Percentiles rank a stretch among this genome's conserved stretches.
Conservation (phyloP, 2,113 vertebrate species). For the Phrynocephalus versicolor region DNA sequence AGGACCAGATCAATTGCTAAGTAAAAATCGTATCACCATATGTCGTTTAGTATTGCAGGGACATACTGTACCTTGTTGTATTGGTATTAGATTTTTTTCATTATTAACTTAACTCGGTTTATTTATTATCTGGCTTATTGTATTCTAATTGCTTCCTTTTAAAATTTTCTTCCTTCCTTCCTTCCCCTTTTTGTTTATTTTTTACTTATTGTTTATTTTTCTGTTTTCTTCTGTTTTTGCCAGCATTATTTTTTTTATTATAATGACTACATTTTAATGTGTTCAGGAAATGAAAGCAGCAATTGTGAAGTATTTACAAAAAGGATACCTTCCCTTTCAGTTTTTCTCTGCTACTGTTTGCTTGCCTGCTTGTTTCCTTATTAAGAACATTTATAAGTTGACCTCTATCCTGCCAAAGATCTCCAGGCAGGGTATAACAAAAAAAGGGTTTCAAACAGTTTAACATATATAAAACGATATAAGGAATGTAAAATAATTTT, state of each 20-base stretch:
- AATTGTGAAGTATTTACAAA: constrained; percentile 41
- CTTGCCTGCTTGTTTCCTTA: background rate
- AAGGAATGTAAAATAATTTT: no score
- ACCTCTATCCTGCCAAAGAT: no score
- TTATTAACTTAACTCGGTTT: constrained; percentile 28
- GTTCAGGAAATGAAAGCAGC: constrained; percentile 46
- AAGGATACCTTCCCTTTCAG: constrained; percentile 35
- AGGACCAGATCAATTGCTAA: background rate
- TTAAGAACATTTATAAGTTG: no score
- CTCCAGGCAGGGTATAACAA: no score
- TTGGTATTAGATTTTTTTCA: constrained; percentile 40
- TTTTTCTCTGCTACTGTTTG: background rate
- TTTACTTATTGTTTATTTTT: no score
- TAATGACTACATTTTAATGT: constrained; percentile 33
- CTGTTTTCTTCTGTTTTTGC: background rate
- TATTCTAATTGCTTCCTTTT: constrained; percentile 45
- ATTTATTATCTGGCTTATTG: constrained; percentile 29
- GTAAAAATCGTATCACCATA: constrained; percentile 13
- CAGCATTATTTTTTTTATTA: constrained; percentile 30
- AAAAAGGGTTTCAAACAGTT: no score
- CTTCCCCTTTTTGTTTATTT: no score
- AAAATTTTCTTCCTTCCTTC: no score
- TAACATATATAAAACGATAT: no score
- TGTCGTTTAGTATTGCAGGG: constrained; percentile 35
- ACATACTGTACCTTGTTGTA: constrained; percentile 28